Evolutionary conservation across 2,888 invertebrate genomes (phyloP).

Genomic region (Tholera decimalis): DNA sequence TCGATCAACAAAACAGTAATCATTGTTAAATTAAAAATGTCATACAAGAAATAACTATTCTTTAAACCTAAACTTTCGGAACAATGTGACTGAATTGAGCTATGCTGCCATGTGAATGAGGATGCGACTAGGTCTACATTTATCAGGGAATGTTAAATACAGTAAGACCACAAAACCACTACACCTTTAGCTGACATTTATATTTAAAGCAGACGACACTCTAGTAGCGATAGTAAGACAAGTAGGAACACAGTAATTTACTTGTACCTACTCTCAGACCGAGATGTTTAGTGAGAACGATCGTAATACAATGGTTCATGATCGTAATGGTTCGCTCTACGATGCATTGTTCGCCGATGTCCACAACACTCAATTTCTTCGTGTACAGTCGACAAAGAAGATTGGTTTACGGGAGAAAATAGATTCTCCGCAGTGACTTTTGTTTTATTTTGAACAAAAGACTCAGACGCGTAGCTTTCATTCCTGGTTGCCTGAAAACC

Average conservation of each 20-base stretch:
- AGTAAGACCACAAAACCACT: constrained; percentile 7
- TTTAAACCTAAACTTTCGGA: not conserved
- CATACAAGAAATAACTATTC: too few relatives aligned
- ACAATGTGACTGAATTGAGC: not conserved
- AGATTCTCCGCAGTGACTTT: not conserved
- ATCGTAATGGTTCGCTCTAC: constrained; percentile 73
- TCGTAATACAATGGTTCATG: constrained; percentile 75
- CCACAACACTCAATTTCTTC: constrained; percentile 60
- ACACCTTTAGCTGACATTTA: too few relatives aligned
- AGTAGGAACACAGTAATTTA: constrained; percentile 44
- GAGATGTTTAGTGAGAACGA: constrained; percentile 67
- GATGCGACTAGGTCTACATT: too few relatives aligned
- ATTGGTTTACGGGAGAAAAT: constrained; percentile 1
- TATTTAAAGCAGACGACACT: constrained; percentile 13
- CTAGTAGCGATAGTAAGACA: constrained; percentile 39
- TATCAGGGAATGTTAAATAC: not conserved
- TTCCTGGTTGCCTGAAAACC: not conserved
- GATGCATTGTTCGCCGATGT: constrained; percentile 74
- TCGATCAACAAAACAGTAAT: too few relatives aligned
- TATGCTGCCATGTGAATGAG: too few relatives aligned
- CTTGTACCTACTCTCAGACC: constrained; percentile 33
- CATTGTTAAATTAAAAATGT: too few relatives aligned
- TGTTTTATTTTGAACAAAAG: constrained; percentile 2
- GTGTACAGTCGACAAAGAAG: constrained; percentile 28
- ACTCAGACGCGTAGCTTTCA: not conserved